phyloP scores from a whole-genome alignment of 2,113 vertebrate genomes.

The Eidolon helvum region DNA sequence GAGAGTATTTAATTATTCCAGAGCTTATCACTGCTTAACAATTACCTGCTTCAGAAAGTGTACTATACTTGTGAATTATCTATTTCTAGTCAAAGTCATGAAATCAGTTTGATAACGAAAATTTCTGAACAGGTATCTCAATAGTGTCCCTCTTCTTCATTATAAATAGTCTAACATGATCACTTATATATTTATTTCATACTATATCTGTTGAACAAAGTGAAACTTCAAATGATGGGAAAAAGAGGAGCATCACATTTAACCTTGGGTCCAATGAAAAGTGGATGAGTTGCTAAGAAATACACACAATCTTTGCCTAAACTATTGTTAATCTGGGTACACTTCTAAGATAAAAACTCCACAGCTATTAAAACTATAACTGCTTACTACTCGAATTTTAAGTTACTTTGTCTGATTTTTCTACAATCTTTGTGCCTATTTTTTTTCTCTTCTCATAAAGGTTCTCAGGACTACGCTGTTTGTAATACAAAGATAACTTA shows the following conservation, averaged over 20 bases:
- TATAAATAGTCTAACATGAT: background rate
- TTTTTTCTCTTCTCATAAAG: slow-evolving; percentile 15
- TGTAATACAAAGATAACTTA: slow-evolving; percentile 26
- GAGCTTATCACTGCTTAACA: background rate
- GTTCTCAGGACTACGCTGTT: slow-evolving; percentile 4
- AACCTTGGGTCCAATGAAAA: background rate
- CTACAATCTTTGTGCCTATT: background rate
- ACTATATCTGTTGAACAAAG: background rate
- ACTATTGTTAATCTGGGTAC: background rate
- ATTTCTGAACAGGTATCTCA: background rate
- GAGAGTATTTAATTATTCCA: slow-evolving; percentile 3
- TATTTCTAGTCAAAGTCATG: background rate
- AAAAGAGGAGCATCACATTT: background rate
- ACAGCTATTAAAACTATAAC: background rate
- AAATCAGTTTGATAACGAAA: background rate
- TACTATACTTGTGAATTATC: background rate
- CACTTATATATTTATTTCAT: background rate
- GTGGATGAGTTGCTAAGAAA: background rate
- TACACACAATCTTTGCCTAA: background rate
- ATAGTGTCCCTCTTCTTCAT: background rate
- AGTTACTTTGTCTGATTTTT: slow-evolving; percentile 1
- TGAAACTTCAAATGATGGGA: background rate
- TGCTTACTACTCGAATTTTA: slow-evolving; percentile 16
- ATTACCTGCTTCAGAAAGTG: slow-evolving; percentile 48
- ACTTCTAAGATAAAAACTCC: background rate